phyloP scores from a whole-genome alignment of 2,797 vertebrate genomes.

The Gymnoscopelus braueri region DNA sequence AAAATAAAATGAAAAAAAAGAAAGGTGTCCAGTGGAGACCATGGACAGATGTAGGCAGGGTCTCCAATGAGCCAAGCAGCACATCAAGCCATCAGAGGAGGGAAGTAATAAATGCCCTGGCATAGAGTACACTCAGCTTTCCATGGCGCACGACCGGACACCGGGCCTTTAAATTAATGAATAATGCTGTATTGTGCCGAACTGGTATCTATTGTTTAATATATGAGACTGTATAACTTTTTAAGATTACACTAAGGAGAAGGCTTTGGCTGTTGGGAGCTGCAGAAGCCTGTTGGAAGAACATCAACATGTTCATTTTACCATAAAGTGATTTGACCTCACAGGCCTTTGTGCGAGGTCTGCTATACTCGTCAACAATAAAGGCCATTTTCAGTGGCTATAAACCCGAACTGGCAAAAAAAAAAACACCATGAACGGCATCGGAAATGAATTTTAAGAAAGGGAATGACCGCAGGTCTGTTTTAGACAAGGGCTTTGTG shows the following conservation, averaged over 20 bases:
- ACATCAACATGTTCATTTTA: constrained; percentile 35
- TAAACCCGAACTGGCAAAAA: constrained; percentile 33
- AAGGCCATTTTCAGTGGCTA: constrained; percentile 37
- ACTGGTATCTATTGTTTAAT: neutral
- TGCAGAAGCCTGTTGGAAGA: constrained; percentile 17
- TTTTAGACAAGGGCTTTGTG: constrained; percentile 7
- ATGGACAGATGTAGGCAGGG: too few relatives aligned
- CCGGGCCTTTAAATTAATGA: too few relatives aligned
- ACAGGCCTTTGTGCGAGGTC: constrained; percentile 29
- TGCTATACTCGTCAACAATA: constrained; percentile 29
- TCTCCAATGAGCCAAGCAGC: too few relatives aligned
- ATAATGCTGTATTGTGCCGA: neutral
- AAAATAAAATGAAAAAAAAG: neutral
- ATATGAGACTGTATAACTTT: neutral
- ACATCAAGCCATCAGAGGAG: too few relatives aligned
- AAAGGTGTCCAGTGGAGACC: neutral
- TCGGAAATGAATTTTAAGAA: constrained; percentile 29
- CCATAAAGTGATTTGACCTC: constrained; percentile 41
- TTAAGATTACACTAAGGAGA: neutral
- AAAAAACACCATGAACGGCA: constrained; percentile 52
- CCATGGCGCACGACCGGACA: too few relatives aligned
- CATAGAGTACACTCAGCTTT: too few relatives aligned
- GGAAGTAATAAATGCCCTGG: too few relatives aligned
- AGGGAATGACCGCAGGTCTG: constrained; percentile 38
- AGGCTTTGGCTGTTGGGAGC: neutral